Evolutionary conservation across 2,113 vertebrate genomes (phyloP).

Genomic region (Rhynchopsitta pachyrhyncha): DNA sequence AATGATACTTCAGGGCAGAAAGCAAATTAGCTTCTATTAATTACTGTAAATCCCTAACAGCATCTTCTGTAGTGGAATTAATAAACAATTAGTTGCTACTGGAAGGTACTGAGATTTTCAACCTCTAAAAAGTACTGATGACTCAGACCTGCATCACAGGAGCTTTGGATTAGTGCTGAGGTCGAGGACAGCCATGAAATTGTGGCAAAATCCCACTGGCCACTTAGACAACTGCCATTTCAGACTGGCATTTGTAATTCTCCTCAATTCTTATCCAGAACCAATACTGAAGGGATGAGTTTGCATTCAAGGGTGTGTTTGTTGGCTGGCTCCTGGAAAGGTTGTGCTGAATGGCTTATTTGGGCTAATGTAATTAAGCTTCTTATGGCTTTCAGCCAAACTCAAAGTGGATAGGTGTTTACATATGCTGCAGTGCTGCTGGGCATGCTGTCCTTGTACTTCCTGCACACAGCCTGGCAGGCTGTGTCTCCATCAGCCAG

Average conservation of each 20-base stretch:
- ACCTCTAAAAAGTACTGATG: neutral
- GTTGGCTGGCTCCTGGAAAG: neutral
- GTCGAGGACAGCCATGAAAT: neutral
- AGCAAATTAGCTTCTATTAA: constrained; percentile 39
- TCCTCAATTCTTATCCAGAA: neutral
- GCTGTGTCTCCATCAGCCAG: neutral
- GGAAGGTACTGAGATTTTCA: constrained; percentile 17
- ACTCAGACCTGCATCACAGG: constrained; percentile 4
- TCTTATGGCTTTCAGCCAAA: neutral
- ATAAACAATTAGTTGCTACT: constrained; percentile 39
- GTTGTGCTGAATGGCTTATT: constrained; percentile 28
- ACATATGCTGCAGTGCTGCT: neutral
- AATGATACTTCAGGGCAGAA: constrained; percentile 4
- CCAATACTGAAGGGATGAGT: neutral
- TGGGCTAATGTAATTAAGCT: constrained; percentile 47
- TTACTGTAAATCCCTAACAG: constrained; percentile 32
- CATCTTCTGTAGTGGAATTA: constrained; percentile 37
- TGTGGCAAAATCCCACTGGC: neutral
- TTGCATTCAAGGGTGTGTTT: neutral
- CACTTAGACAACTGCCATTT: neutral
- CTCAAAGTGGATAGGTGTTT: neutral
- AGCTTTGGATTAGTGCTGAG: neutral
- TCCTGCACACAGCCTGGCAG: fast-evolving
- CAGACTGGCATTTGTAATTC: neutral
- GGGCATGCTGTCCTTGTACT: neutral